Evolutionary conservation across 2,797 vertebrate genomes (phyloP), one percentile per base, ranked within the genome.

Genomic region (Gallinago solitaria): DNA sequence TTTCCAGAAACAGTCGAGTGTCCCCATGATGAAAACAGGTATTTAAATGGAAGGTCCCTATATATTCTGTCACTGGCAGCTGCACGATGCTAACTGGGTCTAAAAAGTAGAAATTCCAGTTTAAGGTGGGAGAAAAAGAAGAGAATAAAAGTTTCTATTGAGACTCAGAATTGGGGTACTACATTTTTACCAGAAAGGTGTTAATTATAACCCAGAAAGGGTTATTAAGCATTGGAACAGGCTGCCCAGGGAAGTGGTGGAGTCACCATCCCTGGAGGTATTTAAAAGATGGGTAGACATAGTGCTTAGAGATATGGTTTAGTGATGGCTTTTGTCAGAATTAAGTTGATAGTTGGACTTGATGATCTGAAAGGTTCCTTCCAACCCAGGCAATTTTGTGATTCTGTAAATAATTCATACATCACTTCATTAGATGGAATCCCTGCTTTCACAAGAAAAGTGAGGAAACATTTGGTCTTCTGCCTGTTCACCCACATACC

Each of bases 81-180:
- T 85, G 41, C 30, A 84, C 83, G 68, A 75, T 60, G 27, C 14
- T 71, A 83, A 43, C 3, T n/a, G 19, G 43, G 7, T 63, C 88
- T 76, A 67, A 88, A 82, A 86, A 61, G 6, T n/a, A 11, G 33
- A 87, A 78, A 88, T 27, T 25, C 59, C 37, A 33, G 12, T 71
- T 81, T 51, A 43, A 37, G 9, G 9, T 2, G 1, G 5, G 0
- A 3, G 13, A 14, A 15, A 47, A 37, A 18, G 6, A 57, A 60
- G 37, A 64, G 13, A 60, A 67, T 21, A 10, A 9, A 77, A 69
- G 12, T 37, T 41, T 77, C 76, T 23, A 51, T 6, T 39, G 60
- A 77, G 16, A 85, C 64, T 79, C 63, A 88, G 30, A 88, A 70
- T 1, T 43, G 21, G 11, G 32, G 19, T 33, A 79, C 32, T 81